Base-by-base conservation (phyloP, 2,113 vertebrate genomes). In the Gasterosteus aculeatus region DNA sequence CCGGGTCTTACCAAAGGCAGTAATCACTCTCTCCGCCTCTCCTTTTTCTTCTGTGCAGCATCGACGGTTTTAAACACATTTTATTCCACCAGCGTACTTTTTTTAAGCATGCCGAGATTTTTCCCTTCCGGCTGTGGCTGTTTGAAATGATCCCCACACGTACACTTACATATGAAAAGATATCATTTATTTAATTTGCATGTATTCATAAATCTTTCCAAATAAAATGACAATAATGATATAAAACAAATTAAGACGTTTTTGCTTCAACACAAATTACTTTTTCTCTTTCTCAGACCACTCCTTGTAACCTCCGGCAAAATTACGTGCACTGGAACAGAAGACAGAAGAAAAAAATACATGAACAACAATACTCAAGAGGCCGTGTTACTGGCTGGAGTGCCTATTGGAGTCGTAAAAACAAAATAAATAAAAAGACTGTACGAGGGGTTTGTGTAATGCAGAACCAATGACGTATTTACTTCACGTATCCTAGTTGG, bases 281-380 rank as follows among this genome's bases (percentile, higher is more conserved):
- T 92, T 89, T 18, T 78, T 75, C 58, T 88, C 88, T 14, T 90
- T 94, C 49, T 89, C 89, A 7, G 89, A 83, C 95, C 96, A 95
- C 83, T 95, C 94, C 44, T 77, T 88, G 82, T 93, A 96, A 65
- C 87, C 93, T 8, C 95, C 95, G 2, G 80, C 18, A 16, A 92
- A 96, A 88, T 95, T 94, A n/a, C 86, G 66, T 10, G 94, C 94
- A 81, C 95, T 95, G 90, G 71, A 90, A 87, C 33, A 65, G 60
- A 69, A 38, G 26, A 78, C 44, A 80, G 19, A 72, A 15, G 5
- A 7, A 56, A 70, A 1, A 38, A 41, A 38, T 8, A 59, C 0
- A 8, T 1, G 3, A 5, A n/a, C 6, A 59, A 51, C 42, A 33
- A 57, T 9, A 18, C 6, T 31, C 16, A 10, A 57, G 16, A 44